Percentiles rank a stretch among this genome's conserved stretches.
phyloP scores from a whole-genome alignment of 2,888 invertebrate species.

The Callyntrura guangdongensis region DNA sequence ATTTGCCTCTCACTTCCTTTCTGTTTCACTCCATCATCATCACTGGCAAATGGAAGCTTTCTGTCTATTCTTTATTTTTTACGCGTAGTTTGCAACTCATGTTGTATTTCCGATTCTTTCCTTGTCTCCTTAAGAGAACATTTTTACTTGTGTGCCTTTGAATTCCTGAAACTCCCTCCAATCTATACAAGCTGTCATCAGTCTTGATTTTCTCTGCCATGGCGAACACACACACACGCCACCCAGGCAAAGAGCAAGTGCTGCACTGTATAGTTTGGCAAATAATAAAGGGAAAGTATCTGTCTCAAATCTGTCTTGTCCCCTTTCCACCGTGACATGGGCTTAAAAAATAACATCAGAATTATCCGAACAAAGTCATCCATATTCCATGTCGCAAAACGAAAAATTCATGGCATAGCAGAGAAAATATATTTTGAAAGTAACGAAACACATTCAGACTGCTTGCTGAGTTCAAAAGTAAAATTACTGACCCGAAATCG shows the following conservation, averaged over 20 bases:
- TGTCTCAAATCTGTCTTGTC: background rate
- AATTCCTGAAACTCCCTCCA: conserved; percentile 19
- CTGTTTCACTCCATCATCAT: conserved; percentile 43
- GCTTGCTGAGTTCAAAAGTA: background rate
- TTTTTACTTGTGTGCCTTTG: conserved; percentile 10
- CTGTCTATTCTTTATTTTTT: conserved; percentile 14
- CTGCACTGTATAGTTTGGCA: background rate
- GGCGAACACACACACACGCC: background rate
- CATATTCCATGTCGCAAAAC: conserved; percentile 39
- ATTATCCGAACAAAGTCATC: conserved; percentile 53
- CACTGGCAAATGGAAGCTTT: conserved; percentile 46
- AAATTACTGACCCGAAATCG: background rate
- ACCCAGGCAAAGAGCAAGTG: background rate
- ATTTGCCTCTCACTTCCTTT: conserved; percentile 42
- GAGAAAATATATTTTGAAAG: conserved; percentile 1
- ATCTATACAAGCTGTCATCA: conserved; percentile 37
- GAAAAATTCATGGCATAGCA: background rate
- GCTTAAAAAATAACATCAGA: conserved; percentile 31
- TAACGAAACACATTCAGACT: background rate
- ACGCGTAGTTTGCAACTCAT: background rate
- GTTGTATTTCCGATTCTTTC: background rate
- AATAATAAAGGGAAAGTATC: background rate
- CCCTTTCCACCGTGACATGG: background rate
- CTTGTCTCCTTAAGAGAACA: background rate
- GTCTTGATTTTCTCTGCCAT: conserved; percentile 4